Percentiles rank a stretch among this genome's conserved stretches.
These are phyloP conservation scores for Leucoma salicis DNA, from an alignment of 2,888 invertebrate species.

Conservation along the genomic window DNA sequence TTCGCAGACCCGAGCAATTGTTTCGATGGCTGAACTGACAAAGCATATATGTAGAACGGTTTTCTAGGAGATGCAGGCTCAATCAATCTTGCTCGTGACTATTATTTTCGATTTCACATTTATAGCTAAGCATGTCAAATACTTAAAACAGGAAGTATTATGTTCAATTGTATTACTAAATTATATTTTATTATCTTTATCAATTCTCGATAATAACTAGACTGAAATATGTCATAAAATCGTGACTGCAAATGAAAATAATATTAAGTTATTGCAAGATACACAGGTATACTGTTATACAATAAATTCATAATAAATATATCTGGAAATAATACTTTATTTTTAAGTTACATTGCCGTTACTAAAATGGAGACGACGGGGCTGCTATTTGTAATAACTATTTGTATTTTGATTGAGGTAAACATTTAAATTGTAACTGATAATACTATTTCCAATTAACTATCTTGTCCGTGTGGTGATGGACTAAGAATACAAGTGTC, in stretches of 20 bases:
- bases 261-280: background rate
- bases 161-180: background rate
- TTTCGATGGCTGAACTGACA: no score
- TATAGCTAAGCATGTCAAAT: no score
- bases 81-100: no score
- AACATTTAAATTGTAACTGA: no score
- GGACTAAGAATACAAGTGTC: no score
- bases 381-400: conserved; percentile 8
- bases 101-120: no score
- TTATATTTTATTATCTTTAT: background rate
- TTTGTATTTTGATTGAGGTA: conserved; percentile 16
- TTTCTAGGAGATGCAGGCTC: no score
- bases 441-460: no score
- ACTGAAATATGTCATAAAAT: background rate
- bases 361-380: conserved; percentile 11
- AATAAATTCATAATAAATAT: background rate
- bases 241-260: background rate
- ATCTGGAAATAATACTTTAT: background rate
- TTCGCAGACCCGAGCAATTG: no score
- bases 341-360: background rate
- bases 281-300: background rate
- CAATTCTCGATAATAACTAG: background rate
- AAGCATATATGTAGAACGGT: no score
- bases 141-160: no score
- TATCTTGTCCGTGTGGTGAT: no score